Percentiles rank a stretch among this genome's conserved stretches.
Evolutionary conservation across 92 coral and sea anemone genomes (phyloP).

Genomic region (Porites cylindrica): DNA sequence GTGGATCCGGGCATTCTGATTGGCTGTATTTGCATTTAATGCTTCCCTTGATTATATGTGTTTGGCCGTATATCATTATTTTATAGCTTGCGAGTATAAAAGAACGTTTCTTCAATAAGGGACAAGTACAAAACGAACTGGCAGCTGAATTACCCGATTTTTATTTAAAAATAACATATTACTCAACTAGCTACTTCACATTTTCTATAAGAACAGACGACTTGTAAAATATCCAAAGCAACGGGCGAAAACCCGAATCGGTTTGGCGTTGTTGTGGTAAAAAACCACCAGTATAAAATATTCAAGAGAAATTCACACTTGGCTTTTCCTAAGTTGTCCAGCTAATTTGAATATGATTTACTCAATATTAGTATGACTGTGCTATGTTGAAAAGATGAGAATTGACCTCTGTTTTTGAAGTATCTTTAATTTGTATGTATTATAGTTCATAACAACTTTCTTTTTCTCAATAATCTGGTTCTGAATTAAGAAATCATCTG

Average conservation of each 20-base stretch:
- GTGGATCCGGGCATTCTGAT: not conserved
- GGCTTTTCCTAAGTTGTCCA: not conserved
- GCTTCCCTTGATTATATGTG: constrained; percentile 4
- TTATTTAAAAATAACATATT: not conserved
- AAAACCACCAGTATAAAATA: constrained; percentile 33
- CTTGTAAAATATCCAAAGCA: no score
- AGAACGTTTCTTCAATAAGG: constrained; percentile 1
- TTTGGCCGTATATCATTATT: constrained; percentile 34
- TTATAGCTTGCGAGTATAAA: constrained; percentile 15
- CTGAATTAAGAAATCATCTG: no score
- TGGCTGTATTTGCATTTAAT: constrained; percentile 2
- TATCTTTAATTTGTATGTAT: not conserved
- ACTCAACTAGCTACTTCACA: not conserved
- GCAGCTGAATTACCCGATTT: not conserved
- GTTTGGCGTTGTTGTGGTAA: not conserved
- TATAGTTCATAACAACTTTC: not conserved
- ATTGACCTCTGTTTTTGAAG: not conserved
- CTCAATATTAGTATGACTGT: not conserved
- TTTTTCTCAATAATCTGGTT: not conserved
- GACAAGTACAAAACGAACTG: not conserved
- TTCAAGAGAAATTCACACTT: constrained; percentile 12
- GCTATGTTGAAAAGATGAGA: not conserved
- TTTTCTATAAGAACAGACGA: not conserved
- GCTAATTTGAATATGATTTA: not conserved
- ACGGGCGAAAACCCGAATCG: not conserved